Base-by-base conservation (phyloP, 2,888 invertebrate species). In the Buathra laborator region DNA sequence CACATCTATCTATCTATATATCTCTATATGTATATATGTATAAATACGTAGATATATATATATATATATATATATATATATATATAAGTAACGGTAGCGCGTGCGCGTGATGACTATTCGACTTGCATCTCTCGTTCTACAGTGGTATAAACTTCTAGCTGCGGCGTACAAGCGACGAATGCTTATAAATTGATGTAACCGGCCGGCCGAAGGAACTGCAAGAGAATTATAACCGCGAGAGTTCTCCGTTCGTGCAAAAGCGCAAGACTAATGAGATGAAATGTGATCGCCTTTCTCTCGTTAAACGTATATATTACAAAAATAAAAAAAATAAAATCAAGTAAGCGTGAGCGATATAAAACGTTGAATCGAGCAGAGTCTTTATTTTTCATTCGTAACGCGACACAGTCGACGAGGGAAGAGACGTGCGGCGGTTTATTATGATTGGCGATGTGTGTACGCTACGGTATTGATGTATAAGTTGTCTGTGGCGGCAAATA, bases 231-330 rank as follows among this genome's bases (percentile, higher is more conserved):
- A 59, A 12, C n/a, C 29, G 29, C 29, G 14, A 29, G 62, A n/a
- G 62, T 62, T 62, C 29, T 29, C 10, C 32, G 48, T 71, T 79
- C 82, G 85, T 67, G 79, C 82, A 82, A 79, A 85, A 82, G 84
- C 37, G 37, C 80, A 80, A 89, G 87, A 88, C 92, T 92, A 93
- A 93, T 93, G 93, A 93, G 92, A 93, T 92, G 92, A 92, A 92
- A 92, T 92, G 93, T 91, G 91, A 92, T 92, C 90, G 92, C 93
- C 93, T 93, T 93, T 93, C 93, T 91, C 93, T 93, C 92, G 93
- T 93, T 93, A 93, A 92, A 90, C 89, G 89, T 83, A 72, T 81
- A 68, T 74, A 72, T 68, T 46, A 46, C 64, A 74, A 37, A 78
- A 29, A 72, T 64, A 84, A 68, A 81, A 86, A 80, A 89, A 90